Evolutionary conservation across 2,888 invertebrate species (phyloP).

Genomic region (Drosophila meridionalis): DNA sequence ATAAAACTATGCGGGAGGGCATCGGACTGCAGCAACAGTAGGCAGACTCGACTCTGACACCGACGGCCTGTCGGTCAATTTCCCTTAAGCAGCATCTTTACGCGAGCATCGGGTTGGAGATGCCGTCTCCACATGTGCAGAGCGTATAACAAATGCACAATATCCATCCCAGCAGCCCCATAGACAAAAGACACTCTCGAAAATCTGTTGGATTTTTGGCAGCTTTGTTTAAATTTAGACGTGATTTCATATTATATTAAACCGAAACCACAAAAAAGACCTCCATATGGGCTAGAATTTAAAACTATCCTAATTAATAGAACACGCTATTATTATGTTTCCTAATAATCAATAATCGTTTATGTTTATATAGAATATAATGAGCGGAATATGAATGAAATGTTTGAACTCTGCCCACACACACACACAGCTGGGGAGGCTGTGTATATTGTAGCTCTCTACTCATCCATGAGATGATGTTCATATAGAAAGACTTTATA

Average conservation of each 20-base stretch:
- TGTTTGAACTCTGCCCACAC: constrained; percentile 46
- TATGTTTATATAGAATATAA: constrained; percentile 33
- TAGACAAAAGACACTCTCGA: constrained; percentile 66
- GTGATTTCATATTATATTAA: constrained; percentile 51
- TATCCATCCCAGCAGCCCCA: constrained; percentile 35
- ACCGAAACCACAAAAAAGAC: background rate
- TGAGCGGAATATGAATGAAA: constrained; percentile 45
- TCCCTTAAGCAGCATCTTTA: constrained; percentile 55
- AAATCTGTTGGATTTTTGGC: constrained; percentile 44
- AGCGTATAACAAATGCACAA: constrained; percentile 35
- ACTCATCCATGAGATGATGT: constrained; percentile 69
- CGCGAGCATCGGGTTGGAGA: constrained; percentile 44
- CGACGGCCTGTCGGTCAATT: constrained; percentile 62
- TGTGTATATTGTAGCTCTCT: constrained; percentile 33
- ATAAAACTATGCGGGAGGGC: constrained; percentile 61
- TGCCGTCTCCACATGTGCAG: constrained; percentile 45
- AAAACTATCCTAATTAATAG: constrained; percentile 40
- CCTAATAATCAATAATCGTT: constrained; percentile 51
- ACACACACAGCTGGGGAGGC: constrained; percentile 4
- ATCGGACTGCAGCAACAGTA: constrained; percentile 17
- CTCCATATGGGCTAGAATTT: constrained; percentile 12
- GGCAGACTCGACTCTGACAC: constrained; percentile 31
- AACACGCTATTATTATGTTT: constrained; percentile 35
- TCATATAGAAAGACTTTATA: constrained; percentile 75
- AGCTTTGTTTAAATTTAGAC: constrained; percentile 66